Conservation (phyloP, 2,797 vertebrate species). For the Helostoma temminkii region DNA sequence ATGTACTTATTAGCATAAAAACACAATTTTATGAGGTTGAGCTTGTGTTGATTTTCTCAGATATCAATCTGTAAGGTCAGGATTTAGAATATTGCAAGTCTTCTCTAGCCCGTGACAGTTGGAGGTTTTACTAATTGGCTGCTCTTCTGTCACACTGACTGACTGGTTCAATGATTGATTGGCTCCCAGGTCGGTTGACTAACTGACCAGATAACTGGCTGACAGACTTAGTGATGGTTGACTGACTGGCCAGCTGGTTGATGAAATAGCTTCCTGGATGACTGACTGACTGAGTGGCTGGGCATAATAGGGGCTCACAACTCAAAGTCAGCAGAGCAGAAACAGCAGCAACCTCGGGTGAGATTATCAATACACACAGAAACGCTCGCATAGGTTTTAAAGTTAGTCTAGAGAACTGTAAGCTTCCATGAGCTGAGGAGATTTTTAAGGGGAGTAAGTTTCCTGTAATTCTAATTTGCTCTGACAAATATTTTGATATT, state of each 20-base stretch:
- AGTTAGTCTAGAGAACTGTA: constrained; percentile 24
- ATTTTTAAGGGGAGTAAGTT: constrained; percentile 38
- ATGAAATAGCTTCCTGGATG: constrained; percentile 60
- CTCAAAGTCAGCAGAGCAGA: constrained; percentile 53
- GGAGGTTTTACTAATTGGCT: constrained; percentile 59
- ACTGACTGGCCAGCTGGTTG: constrained; percentile 63
- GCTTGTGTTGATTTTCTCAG: constrained; percentile 6
- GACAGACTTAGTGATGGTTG: constrained; percentile 71
- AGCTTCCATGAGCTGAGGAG: constrained; percentile 26
- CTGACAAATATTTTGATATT: constrained; percentile 45
- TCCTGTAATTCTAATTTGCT: constrained; percentile 37
- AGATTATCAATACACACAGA: constrained; percentile 54
- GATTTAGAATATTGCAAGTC: constrained; percentile 14
- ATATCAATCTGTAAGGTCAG: constrained; percentile 20
- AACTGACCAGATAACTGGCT: constrained; percentile 76
- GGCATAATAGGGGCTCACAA: constrained; percentile 56
- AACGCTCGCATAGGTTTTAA: constrained; percentile 27
- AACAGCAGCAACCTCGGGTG: constrained; percentile 41
- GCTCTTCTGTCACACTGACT: constrained; percentile 46
- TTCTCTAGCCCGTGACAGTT: constrained; percentile 27
- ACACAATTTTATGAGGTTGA: background rate
- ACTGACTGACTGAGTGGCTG: constrained; percentile 48
- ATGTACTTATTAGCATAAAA: constrained; percentile 21
- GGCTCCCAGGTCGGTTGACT: constrained; percentile 66
- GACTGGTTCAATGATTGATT: constrained; percentile 59